phyloP scores from a whole-genome alignment of 92 coral and sea anemone genomes.

The Paragorgia papillata region DNA sequence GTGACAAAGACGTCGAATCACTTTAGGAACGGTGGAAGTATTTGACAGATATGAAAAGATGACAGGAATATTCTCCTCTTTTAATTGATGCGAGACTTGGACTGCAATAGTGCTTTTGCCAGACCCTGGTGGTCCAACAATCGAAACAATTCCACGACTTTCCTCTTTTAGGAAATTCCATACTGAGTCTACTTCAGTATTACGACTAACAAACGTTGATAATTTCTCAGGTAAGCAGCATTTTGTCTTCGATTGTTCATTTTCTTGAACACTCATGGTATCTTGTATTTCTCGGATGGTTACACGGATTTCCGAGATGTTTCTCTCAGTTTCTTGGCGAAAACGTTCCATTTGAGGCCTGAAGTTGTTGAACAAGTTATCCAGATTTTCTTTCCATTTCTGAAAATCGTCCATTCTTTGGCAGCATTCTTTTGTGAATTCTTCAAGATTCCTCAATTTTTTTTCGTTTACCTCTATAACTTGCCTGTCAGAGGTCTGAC shows the following conservation, averaged over 20 bases:
- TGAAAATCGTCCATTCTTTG: not conserved
- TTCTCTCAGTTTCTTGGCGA: not conserved
- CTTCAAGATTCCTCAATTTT: not conserved
- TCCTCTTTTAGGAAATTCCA: not conserved
- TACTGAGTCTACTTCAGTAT: not conserved
- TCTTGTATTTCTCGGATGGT: not conserved
- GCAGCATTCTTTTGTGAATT: not conserved
- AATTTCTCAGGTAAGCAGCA: conserved; percentile 24
- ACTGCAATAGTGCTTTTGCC: conserved; percentile 31
- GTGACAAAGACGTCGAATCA: conserved; percentile 3
- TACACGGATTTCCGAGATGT: no score
- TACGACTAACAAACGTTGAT: conserved; percentile 3
- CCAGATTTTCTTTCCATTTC: not conserved
- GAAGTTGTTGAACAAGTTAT: not conserved
- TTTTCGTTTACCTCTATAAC: not conserved
- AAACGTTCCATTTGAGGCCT: not conserved
- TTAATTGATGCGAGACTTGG: not conserved
- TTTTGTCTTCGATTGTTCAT: not conserved
- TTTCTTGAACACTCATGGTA: not conserved
- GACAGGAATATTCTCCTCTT: no score
- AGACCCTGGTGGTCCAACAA: conserved; percentile 30
- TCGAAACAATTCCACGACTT: conserved; percentile 19
- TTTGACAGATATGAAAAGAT: conserved; percentile 3
- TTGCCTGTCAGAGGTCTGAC: not conserved
- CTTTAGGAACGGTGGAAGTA: not conserved